Conservation (phyloP, 2,113 vertebrate species). For the Lepidothrix coronata region DNA sequence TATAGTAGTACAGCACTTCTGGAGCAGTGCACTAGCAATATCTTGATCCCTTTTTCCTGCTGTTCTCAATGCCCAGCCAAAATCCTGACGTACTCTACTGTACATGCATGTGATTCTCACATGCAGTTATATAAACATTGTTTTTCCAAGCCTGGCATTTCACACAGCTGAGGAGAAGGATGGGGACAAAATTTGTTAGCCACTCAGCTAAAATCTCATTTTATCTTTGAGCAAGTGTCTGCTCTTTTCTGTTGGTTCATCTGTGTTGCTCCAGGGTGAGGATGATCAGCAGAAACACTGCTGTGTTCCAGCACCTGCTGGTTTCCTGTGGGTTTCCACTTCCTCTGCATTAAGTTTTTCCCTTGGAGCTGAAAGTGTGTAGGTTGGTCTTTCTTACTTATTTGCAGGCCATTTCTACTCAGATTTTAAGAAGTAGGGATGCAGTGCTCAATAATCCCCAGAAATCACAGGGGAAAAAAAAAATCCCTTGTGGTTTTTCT, state of each 20-base stretch:
- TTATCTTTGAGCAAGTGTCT: neutral
- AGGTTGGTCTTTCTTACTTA: neutral
- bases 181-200: neutral
- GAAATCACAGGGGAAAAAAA: neutral
- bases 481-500: neutral
- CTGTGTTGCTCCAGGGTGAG: neutral
- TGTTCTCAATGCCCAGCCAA: neutral
- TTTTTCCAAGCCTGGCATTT: neutral
- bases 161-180: neutral
- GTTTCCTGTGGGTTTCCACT: neutral
- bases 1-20: neutral
- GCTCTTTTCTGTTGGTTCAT: neutral
- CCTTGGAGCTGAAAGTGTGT: neutral
- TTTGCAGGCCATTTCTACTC: neutral
- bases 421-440: neutral
- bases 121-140: neutral
- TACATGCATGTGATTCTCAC: neutral
- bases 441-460: neutral
- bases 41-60: neutral
- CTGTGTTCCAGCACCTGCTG: neutral
- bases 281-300: neutral
- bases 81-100: neutral
- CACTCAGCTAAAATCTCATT: neutral
- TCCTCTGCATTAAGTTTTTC: neutral
- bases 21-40: neutral